Base-by-base conservation (phyloP, 2,797 vertebrate species). In the Malacoctenus gilli region DNA sequence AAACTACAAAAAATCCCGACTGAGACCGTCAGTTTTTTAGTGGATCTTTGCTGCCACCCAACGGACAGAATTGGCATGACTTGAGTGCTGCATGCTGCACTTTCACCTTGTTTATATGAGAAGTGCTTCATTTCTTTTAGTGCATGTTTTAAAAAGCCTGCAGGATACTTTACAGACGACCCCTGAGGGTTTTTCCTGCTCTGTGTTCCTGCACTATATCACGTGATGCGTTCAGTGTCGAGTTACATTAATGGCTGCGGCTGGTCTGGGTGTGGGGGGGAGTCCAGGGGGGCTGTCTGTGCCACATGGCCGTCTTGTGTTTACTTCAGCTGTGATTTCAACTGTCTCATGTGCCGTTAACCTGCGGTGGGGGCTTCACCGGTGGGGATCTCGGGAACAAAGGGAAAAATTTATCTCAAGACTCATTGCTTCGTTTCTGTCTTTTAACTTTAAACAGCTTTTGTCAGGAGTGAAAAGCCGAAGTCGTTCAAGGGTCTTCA, bases 401-500 rank as follows among this genome's bases (percentile, higher is more conserved):
- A n/a, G n/a, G n/a, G n/a, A n/a, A n/a, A n/a, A n/a, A n/a, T n/a
- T n/a, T n/a, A n/a, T n/a, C n/a, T n/a, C n/a, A n/a, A n/a, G n/a
- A n/a, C n/a, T n/a, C n/a, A n/a, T n/a, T n/a, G n/a, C n/a, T n/a
- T n/a, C n/a, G n/a, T n/a, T n/a, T n/a, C n/a, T n/a, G n/a, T n/a
- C n/a, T n/a, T n/a, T n/a, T n/a, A n/a, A n/a, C n/a, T n/a, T n/a
- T n/a, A n/a, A n/a, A n/a, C 77, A 99, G 97, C 97, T 95, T 99
- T 99, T 72, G 97, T 99, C 93, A 95, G 94, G 93, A 95, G 97
- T 23, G 96, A 99, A 68, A 98, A 98, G 91, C 97, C 97, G 10
- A 99, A 98, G 85, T 95, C 96, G 83, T 99, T 98, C 91, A 96
- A 92, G 89, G 97, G 97, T 87, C 94, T 99, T 74, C 95, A 98